Percentiles rank a stretch among this genome's conserved stretches.
Evolutionary conservation across 2,888 invertebrate genomes (phyloP).

Genomic region (Andricus quercusramuli): DNA sequence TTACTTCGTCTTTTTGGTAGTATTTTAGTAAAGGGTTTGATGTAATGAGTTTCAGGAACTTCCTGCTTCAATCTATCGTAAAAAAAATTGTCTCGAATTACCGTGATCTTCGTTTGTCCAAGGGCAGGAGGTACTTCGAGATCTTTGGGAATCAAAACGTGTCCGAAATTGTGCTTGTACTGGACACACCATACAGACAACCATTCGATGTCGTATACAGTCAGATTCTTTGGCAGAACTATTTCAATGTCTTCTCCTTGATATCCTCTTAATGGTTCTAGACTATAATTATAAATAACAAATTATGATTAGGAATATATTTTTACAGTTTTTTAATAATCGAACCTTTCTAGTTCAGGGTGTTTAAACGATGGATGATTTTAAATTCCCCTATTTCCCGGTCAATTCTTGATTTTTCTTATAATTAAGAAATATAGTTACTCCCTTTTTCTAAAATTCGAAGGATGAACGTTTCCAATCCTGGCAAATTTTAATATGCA

Average conservation of each 20-base stretch:
- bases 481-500: too few species aligned
- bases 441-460: too few species aligned
- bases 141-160: constrained; percentile 92
- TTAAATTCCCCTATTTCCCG: too few species aligned
- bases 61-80: constrained; percentile 4
- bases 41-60: constrained; percentile 18
- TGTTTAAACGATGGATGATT: too few species aligned
- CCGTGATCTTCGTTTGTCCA: constrained; percentile 94
- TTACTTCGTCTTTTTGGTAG: not conserved
- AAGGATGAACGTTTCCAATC: too few species aligned
- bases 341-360: too few species aligned
- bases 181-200: constrained; percentile 95
- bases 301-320: not conserved
- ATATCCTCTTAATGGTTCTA: constrained; percentile 90
- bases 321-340: too few species aligned
- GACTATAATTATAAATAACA: constrained; percentile 74
- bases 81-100: constrained; percentile 79
- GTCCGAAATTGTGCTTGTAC: constrained; percentile 93
- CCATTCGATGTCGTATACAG: constrained; percentile 96
- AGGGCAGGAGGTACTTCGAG: constrained; percentile 94
- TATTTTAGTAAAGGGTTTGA: constrained; percentile 7
- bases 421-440: too few species aligned
- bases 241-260: constrained; percentile 96
- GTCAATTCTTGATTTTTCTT: too few species aligned
- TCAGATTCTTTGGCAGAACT: constrained; percentile 90